These are phyloP conservation scores for Orthonevra nobilis DNA, from an alignment of 2,888 invertebrate genomes.

Conservation along the genomic window DNA sequence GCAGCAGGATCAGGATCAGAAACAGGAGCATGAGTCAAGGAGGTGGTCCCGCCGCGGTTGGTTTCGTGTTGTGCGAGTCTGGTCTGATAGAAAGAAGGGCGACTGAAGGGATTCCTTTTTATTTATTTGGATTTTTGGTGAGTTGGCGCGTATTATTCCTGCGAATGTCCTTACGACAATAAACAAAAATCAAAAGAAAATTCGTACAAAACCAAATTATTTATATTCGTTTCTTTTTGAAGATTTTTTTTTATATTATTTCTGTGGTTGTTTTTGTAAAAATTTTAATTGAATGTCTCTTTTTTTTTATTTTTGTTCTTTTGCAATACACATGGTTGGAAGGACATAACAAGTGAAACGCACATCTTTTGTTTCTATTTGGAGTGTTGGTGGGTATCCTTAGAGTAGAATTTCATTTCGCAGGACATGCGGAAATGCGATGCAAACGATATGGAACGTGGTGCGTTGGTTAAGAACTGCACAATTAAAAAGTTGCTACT, in stretches of 20 bases:
- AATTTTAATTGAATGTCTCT: conserved; percentile 1
- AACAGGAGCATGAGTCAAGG: conserved; percentile 23
- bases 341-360: conserved; percentile 55
- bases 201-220: conserved; percentile 45
- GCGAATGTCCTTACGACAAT: conserved; percentile 52
- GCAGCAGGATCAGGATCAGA: conserved; percentile 36
- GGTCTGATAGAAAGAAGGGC: conserved; percentile 13
- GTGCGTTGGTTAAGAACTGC: conserved; percentile 9
- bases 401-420: conserved; percentile 46
- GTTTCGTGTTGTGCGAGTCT: conserved; percentile 47
- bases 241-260: conserved; percentile 8
- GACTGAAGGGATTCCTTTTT: not conserved
- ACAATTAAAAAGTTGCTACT: conserved; percentile 4
- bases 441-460: conserved; percentile 17
- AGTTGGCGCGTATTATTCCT: conserved; percentile 47
- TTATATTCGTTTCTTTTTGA: conserved; percentile 34
- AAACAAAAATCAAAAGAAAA: conserved; percentile 39
- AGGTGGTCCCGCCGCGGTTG: no score
- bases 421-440: not conserved
- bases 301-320: conserved; percentile 21
- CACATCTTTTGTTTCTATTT: conserved; percentile 56
- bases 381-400: conserved; percentile 30
- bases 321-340: conserved; percentile 13
- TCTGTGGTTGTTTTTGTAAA: not conserved
- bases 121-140: no score